Evolutionary conservation across 2,113 vertebrate genomes (phyloP), one percentile per base, ranked within the genome.

Genomic region (Platycercus adscitus): DNA sequence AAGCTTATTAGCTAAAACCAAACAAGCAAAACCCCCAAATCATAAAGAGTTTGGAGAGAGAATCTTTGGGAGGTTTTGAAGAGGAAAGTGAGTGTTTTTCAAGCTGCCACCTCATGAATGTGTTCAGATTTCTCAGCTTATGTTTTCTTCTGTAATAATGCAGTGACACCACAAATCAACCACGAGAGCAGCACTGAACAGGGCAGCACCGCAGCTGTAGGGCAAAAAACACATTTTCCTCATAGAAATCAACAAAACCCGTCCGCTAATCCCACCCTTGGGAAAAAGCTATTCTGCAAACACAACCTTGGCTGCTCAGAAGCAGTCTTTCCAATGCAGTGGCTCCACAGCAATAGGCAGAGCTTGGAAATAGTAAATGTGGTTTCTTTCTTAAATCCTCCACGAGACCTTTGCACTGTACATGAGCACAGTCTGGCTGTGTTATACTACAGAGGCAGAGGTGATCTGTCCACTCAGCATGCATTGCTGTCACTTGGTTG

Each of bases 401-500:
- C 47, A 14, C 1, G 5, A 86, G 68, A 58, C 72, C 26, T 65
- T 18, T 60, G 64, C 56, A 8, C 39, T 37, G 60, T 50, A 35
- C 70, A 47, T 68, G 18, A 70, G 81, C 58, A 79, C 14, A 93
- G 71, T 50, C 60, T 81, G 66, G 28, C 77, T 53, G 89, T 96
- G 81, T 94, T 52, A 35, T 9, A 26, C 44, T 44, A n/a, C 98
- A 97, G 98, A 96, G 97, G 96, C 96, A 95, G 93, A 96, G 97
- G 96, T 91, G 81, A 80, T 84, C 93, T 95, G 96, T 97, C 96
- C 97, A 58, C 91, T 89, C 55, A 25, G 49, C 88, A 92, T 35
- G 97, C 98, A 97, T 93, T 95, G 89, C 89, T 97, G 97, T 95
- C 97, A 97, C 97, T 97, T 97, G 85, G 20, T 43, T 55, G 61